Evolutionary conservation across 1,140 invertebrate genomes (phyloP).

Genomic region (Drosophila pseudoobscura): DNA sequence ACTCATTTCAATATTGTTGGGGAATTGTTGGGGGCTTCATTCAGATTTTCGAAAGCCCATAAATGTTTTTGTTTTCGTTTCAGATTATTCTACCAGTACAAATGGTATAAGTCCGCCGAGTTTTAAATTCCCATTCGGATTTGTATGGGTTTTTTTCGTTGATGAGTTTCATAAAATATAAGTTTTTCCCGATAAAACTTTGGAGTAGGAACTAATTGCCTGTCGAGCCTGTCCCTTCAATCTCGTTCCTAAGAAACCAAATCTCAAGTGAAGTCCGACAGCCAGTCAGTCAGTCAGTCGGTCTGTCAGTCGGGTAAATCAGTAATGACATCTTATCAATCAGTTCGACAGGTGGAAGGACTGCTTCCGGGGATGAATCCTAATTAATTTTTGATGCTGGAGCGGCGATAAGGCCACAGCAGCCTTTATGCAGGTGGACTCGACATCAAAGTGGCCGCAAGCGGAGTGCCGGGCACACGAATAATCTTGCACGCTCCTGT

Average conservation of each 20-base stretch:
- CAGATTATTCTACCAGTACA: no score
- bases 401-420: conserved; percentile 36
- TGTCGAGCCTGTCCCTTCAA: conserved; percentile 13
- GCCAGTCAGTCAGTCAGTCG: not conserved
- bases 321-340: conserved; percentile 41
- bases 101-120: no score
- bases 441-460: conserved; percentile 50
- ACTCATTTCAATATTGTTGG: not conserved
- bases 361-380: conserved; percentile 4
- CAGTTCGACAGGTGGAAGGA: conserved; percentile 16
- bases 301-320: not conserved
- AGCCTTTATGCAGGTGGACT: conserved; percentile 44
- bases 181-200: not conserved
- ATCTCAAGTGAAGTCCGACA: not conserved
- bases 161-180: not conserved
- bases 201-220: not conserved
- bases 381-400: conserved; percentile 63
- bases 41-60: conserved; percentile 16
- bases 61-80: conserved; percentile 16
- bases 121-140: no score
- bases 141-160: not conserved
- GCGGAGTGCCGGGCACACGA: conserved; percentile 46
- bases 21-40: conserved; percentile 20
- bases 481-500: conserved; percentile 41
- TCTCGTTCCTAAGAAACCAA: not conserved